Evolutionary conservation across 2,113 vertebrate species (phyloP).

Genomic region (Ciconia boyciana): DNA sequence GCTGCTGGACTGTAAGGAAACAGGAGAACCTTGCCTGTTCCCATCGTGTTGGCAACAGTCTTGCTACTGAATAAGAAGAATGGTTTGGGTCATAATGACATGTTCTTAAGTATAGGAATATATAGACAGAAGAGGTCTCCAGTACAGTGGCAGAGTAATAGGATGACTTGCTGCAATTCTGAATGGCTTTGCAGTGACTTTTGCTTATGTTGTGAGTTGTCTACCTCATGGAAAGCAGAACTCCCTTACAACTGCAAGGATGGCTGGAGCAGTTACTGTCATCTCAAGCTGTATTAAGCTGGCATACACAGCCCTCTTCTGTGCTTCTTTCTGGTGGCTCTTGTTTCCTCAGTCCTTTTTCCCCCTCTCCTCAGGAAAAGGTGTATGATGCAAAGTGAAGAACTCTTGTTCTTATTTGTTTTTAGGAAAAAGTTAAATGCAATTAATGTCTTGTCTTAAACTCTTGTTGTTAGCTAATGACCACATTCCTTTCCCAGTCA

Average conservation of each 20-base stretch:
- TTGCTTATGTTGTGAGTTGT: neutral
- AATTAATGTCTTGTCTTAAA: neutral
- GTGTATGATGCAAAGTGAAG: neutral
- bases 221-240: neutral
- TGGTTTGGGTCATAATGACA: neutral
- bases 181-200: neutral
- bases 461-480: neutral
- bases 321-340: neutral
- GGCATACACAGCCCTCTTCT: too few relatives aligned
- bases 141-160: neutral
- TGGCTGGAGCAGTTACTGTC: neutral
- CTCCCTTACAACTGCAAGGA: neutral
- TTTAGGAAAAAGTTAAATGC: neutral
- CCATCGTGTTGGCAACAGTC: neutral
- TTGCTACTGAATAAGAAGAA: neutral
- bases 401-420: neutral
- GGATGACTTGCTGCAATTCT: neutral
- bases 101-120: neutral
- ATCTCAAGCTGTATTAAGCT: neutral
- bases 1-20: neutral
- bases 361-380: neutral
- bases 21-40: neutral
- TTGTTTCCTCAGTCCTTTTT: neutral
- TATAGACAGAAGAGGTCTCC: neutral
- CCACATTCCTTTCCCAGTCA: neutral